These are phyloP conservation scores for Tribolium freemani DNA, from an alignment of 2,888 invertebrate species.

Conservation along the genomic window DNA sequence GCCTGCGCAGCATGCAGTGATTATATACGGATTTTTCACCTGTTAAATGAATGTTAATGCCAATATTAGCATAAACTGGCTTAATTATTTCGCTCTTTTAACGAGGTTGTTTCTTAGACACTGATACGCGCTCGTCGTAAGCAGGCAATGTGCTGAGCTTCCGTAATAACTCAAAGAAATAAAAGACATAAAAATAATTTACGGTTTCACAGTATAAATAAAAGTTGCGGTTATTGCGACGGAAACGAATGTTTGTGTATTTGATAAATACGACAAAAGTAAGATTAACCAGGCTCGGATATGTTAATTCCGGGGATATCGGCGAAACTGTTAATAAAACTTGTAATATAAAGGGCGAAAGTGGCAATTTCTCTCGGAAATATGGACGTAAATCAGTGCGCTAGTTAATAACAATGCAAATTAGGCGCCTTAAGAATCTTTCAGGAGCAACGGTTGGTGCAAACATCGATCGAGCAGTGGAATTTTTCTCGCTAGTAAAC, in stretches of 20 bases:
- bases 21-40: neutral
- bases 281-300: constrained; percentile 20
- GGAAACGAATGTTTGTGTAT: constrained; percentile 42
- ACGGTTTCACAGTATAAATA: constrained; percentile 42
- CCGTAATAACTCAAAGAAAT: constrained; percentile 41
- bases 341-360: constrained; percentile 32
- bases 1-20: neutral
- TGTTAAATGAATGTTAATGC: neutral
- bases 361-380: constrained; percentile 44
- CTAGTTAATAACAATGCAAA: constrained; percentile 66
- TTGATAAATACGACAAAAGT: constrained; percentile 41
- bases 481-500: neutral
- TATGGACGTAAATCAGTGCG: constrained; percentile 58
- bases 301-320: neutral
- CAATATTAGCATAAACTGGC: neutral
- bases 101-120: constrained; percentile 5
- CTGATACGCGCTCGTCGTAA: constrained; percentile 26
- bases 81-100: neutral
- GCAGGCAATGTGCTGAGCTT: constrained; percentile 32
- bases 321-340: constrained; percentile 23
- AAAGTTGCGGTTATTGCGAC: constrained; percentile 43
- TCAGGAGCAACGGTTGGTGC: constrained; percentile 49
- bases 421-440: constrained; percentile 60
- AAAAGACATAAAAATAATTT: constrained; percentile 43
- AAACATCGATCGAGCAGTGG: neutral